Base-by-base conservation (phyloP, 1,140 invertebrate species). In the Tetranychus cinnabarinus region DNA sequence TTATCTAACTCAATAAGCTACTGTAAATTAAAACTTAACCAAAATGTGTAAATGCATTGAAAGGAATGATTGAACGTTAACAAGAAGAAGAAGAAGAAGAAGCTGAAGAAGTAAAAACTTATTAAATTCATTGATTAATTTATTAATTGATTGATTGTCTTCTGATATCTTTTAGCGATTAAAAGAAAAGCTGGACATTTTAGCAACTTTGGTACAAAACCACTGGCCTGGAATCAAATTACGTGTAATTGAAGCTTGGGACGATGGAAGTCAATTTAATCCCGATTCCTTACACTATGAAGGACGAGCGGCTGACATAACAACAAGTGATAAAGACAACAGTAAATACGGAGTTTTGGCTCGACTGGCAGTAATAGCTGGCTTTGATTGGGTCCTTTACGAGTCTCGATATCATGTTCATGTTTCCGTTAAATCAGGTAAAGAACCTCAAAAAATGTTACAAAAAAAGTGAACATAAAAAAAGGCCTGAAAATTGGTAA, bases 331-430 rank as follows among this genome's bases (percentile, higher is more conserved):
- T 76, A 77, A 85, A 33, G 89, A 97, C 73, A 76, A 83, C 46
- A 81, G 84, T 68, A 95, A 95, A 74, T 88, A 91, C 72, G 91
- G 91, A 50, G 90, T 95, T 86, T 75, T 97, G 63, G 91, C 91
- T 1, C 75, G 91, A 46, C 78, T 97, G n/a, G 91, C 91, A 0
- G 86, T 93, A 34, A 87, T 96, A 72, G 89, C 91, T 12, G 91
- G 91, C 66, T 97, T 97, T 79, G 90, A 96, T 77, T 97, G 90
- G 91, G 92, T 97, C 33, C 92, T 88, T 74, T 97, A 95, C 72
- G 89, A 95, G 72, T 86, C 85, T 68, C 79, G 88, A 63, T 82
- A 85, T 15, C 88, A 95, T 70, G 92, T 97, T 69, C 92, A 97
- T 73, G 93, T 89, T 73, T 95, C 90, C 39, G 90, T 96, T 56